A percentile compares a stretch with the other conserved stretches of the same genome.
phyloP scores from a whole-genome alignment of 2,797 vertebrate genomes.

The Melanotaenia nigrans region DNA sequence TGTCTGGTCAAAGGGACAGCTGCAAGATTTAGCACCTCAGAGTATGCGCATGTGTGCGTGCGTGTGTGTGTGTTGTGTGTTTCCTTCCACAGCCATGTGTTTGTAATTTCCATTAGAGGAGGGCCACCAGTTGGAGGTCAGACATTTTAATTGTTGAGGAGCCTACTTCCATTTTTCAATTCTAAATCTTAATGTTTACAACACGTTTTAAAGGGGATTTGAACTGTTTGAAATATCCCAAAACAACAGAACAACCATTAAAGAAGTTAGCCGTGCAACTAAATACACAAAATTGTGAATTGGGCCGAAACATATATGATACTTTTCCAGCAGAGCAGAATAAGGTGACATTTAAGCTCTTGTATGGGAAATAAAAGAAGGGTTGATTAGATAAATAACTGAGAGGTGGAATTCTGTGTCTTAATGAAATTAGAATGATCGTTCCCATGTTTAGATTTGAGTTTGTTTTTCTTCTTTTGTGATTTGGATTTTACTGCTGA shows the following conservation, averaged over 20 bases:
- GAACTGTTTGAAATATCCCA: neutral
- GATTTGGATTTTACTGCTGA: neutral
- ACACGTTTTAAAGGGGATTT: neutral
- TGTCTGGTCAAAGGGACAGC: slow-evolving; percentile 72
- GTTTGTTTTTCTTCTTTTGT: neutral
- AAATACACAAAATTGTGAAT: neutral
- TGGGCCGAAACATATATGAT: neutral
- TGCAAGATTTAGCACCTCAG: slow-evolving; percentile 63
- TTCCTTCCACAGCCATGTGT: slow-evolving; percentile 60
- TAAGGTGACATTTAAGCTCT: neutral
- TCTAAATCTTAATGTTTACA: neutral
- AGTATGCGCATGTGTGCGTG: neutral
- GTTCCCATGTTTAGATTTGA: slow-evolving; percentile 12
- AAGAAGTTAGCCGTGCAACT: neutral
- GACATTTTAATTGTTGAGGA: slow-evolving; percentile 44
- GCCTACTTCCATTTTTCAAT: slow-evolving; percentile 12
- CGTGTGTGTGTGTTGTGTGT: slow-evolving; percentile 25
- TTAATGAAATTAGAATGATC: slow-evolving; percentile 9
- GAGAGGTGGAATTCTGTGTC: slow-evolving; percentile 2
- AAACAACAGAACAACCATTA: neutral
- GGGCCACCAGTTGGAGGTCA: slow-evolving; percentile 35
- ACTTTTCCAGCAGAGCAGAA: neutral
- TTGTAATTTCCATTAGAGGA: slow-evolving; percentile 59
- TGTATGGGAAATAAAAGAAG: neutral
- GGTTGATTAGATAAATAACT: slow-evolving; percentile 12